phyloP scores from a whole-genome alignment of 2,113 vertebrate species.

The Chamaea fasciata region DNA sequence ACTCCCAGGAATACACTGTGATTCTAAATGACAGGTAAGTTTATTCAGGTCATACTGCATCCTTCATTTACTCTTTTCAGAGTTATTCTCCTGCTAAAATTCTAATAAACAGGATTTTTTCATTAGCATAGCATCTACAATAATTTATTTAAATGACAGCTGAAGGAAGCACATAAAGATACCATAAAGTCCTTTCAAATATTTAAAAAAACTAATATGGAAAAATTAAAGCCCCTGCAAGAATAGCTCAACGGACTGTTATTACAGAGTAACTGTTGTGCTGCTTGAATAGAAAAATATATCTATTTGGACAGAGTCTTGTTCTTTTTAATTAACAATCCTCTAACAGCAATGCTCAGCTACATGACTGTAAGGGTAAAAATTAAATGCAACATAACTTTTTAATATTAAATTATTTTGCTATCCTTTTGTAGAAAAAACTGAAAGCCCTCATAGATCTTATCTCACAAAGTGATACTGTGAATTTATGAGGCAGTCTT shows the following conservation, averaged over 20 bases:
- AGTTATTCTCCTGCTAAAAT: background rate
- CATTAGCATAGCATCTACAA: background rate
- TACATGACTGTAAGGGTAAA: background rate
- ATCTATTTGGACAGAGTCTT: background rate
- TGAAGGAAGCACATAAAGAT: background rate
- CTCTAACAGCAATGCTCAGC: background rate
- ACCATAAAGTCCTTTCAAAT: background rate
- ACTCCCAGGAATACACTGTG: background rate
- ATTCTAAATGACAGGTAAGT: background rate
- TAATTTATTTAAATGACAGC: background rate
- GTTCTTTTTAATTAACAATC: background rate
- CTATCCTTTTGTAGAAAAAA: background rate
- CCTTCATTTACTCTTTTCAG: background rate
- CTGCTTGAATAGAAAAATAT: background rate
- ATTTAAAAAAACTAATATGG: background rate
- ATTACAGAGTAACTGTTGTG: background rate
- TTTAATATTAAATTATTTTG: background rate
- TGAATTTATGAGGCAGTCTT: background rate
- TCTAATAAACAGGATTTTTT: background rate
- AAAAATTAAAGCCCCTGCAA: background rate
- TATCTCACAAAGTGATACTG: background rate
- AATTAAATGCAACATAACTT: background rate
- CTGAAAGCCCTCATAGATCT: background rate
- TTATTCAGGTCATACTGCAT: background rate
- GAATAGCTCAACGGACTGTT: background rate